Percentiles rank a stretch among this genome's conserved stretches.
Conservation (phyloP, 2,113 vertebrate genomes). For the Hippocampus abdominalis region DNA sequence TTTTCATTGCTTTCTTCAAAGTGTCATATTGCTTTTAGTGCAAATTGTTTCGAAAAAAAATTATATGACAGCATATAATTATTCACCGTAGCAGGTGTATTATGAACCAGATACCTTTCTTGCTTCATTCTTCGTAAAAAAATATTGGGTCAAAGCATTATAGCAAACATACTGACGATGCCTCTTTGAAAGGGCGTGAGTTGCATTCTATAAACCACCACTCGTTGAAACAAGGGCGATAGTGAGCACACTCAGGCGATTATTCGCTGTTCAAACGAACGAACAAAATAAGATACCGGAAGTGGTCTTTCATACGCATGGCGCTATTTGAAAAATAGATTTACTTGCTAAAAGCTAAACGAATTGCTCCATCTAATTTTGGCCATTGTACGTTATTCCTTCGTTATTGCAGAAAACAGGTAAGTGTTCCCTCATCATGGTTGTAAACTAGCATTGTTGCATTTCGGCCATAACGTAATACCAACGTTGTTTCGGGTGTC, state of each 20-base stretch:
- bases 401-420: conserved; percentile 8
- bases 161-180: too few relatives aligned
- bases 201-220: background rate
- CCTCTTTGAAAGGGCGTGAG: too few relatives aligned
- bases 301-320: conserved; percentile 45
- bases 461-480: conserved; percentile 34
- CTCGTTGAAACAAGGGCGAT: background rate
- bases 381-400: background rate
- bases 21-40: too few relatives aligned
- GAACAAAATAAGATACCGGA: conserved; percentile 50
- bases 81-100: too few relatives aligned
- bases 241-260: background rate
- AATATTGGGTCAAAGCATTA: too few relatives aligned
- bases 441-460: background rate
- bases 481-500: conserved; percentile 41
- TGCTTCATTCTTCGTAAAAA: too few relatives aligned
- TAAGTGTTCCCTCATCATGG: background rate
- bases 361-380: background rate
- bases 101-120: too few relatives aligned
- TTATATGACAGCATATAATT: too few relatives aligned
- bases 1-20: too few relatives aligned
- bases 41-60: too few relatives aligned
- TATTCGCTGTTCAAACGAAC: background rate
- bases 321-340: conserved; percentile 38
- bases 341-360: background rate